phyloP scores from a whole-genome alignment of 2,113 vertebrate species.

The Leiothrix lutea region DNA sequence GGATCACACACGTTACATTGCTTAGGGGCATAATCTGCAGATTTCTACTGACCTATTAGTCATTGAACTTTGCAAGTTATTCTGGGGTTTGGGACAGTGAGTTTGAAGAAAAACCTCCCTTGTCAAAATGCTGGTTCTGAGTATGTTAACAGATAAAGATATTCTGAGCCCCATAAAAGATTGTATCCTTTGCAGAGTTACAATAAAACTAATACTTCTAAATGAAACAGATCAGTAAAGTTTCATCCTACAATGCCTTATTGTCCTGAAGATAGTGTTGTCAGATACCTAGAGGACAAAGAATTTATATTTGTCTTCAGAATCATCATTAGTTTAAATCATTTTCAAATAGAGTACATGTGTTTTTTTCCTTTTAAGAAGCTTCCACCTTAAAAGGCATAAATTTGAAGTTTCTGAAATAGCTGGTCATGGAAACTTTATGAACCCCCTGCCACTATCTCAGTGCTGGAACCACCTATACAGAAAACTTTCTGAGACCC shows the following conservation, averaged over 20 bases:
- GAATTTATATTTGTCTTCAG: neutral
- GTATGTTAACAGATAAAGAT: neutral
- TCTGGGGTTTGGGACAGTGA: neutral
- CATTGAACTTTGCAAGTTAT: neutral
- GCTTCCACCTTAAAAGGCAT: slow-evolving; percentile 60
- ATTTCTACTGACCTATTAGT: neutral
- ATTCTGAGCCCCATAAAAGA: neutral
- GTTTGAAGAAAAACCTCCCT: neutral
- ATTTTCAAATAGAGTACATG: neutral
- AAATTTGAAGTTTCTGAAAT: slow-evolving; percentile 53
- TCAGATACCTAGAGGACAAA: neutral
- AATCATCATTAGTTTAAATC: neutral
- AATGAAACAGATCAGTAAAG: neutral
- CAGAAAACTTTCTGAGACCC: slow-evolving; percentile 75
- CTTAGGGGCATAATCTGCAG: neutral
- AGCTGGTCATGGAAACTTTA: slow-evolving; percentile 57
- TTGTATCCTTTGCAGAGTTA: neutral
- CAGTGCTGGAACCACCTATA: slow-evolving; percentile 73
- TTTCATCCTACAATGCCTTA: neutral
- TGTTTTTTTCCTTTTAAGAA: neutral
- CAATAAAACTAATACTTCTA: neutral
- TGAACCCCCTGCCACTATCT: slow-evolving; percentile 67
- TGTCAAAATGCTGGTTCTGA: neutral
- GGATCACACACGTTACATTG: neutral
- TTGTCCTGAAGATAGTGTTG: neutral